Conservation (phyloP, 2,113 vertebrate species). For the Tricholaema leucomelas region DNA sequence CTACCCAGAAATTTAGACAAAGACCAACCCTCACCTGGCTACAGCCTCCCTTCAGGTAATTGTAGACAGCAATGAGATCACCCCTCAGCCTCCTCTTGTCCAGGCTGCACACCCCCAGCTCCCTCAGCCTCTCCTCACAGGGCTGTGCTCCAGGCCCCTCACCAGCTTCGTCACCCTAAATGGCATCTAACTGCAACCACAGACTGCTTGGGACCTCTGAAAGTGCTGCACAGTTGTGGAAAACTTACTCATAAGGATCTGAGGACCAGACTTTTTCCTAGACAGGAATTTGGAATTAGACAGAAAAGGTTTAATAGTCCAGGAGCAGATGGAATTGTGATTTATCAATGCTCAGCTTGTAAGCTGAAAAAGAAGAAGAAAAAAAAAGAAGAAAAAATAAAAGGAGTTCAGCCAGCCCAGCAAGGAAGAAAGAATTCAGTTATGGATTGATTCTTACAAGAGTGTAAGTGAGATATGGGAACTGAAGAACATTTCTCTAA, state of each 20-base stretch:
- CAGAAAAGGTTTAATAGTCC: not conserved
- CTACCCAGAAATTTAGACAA: not conserved
- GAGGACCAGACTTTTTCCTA: too few species aligned
- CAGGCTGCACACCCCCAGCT: too few species aligned
- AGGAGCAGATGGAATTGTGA: not conserved
- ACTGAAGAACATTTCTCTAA: not conserved
- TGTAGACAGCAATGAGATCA: too few species aligned
- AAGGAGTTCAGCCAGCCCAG: not conserved
- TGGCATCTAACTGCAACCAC: not conserved
- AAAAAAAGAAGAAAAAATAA: not conserved
- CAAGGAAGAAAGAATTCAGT: not conserved
- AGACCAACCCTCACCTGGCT: too few species aligned
- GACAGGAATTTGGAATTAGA: not conserved
- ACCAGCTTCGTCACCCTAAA: too few species aligned
- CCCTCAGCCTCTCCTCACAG: too few species aligned
- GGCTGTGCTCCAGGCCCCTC: too few species aligned
- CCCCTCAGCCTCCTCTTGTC: too few species aligned
- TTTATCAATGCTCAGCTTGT: not conserved
- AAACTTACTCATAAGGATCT: not conserved
- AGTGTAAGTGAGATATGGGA: not conserved
- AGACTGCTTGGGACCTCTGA: not conserved
- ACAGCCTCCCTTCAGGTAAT: too few species aligned
- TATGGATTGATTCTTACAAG: not conserved
- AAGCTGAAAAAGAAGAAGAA: not conserved
- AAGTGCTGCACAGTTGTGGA: not conserved